Percentiles rank a stretch among this genome's conserved stretches.
phyloP scores from a whole-genome alignment of 2,113 vertebrate species.

The Electrona antarctica region DNA sequence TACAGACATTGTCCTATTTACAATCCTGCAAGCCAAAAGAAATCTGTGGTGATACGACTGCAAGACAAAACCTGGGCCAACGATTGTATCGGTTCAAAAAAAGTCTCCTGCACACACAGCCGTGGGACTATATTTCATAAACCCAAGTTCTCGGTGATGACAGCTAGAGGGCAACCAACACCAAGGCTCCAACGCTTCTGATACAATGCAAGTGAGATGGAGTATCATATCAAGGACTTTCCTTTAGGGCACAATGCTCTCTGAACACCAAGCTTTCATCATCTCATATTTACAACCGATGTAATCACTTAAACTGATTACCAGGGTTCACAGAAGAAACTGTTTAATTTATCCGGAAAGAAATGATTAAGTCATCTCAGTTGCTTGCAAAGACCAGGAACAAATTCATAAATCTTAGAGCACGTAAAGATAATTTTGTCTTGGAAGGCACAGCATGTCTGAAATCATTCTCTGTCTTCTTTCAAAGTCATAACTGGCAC shows the following conservation, averaged over 20 bases:
- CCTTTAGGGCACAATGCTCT: slow-evolving; percentile 44
- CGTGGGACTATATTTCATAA: slow-evolving; percentile 49
- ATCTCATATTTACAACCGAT: slow-evolving; percentile 67
- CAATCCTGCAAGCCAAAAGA: no score
- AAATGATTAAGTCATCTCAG: slow-evolving; percentile 64
- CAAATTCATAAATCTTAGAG: slow-evolving; percentile 68
- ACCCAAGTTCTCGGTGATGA: slow-evolving; percentile 59
- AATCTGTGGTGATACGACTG: no score
- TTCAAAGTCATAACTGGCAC: slow-evolving; percentile 41
- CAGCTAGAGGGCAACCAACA: slow-evolving; percentile 84
- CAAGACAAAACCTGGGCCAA: not conserved
- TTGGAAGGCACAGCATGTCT: slow-evolving; percentile 50
- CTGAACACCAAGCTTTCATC: slow-evolving; percentile 63
- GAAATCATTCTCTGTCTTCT: slow-evolving; percentile 45
- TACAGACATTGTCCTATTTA: no score
- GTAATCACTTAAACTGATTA: slow-evolving; percentile 77
- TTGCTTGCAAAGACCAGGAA: slow-evolving; percentile 69
- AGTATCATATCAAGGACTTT: slow-evolving; percentile 58
- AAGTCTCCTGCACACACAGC: slow-evolving; percentile 11
- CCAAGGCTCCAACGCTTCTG: slow-evolving; percentile 58
- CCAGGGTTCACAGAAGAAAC: slow-evolving; percentile 68
- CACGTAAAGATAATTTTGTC: slow-evolving; percentile 59
- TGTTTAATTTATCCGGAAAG: slow-evolving; percentile 71
- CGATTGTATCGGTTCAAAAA: not conserved
- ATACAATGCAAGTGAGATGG: slow-evolving; percentile 44